Conservation (phyloP, 2,888 invertebrate species). For the Cephus nigrinus region DNA sequence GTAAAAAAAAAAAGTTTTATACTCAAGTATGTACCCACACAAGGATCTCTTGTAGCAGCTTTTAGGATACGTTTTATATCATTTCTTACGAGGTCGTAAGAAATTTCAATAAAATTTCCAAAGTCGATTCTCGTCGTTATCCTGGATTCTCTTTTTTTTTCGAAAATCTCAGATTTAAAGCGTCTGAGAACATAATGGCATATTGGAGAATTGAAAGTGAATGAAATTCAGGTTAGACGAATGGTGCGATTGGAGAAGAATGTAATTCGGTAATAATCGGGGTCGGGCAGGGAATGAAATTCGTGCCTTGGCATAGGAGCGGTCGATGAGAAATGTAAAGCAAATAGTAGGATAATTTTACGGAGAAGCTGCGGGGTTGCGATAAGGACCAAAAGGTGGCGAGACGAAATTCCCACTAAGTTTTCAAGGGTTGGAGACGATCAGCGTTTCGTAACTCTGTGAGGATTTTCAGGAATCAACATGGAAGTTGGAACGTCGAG, state of each 20-base stretch:
- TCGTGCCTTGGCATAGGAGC: conserved; percentile 14
- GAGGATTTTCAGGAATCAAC: not conserved
- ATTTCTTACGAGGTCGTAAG: not conserved
- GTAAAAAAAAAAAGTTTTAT: not conserved
- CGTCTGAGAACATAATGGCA: not conserved
- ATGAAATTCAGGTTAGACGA: not conserved
- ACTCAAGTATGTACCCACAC: not conserved
- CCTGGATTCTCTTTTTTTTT: not conserved
- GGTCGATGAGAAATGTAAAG: conserved; percentile 21
- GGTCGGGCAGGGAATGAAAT: not conserved
- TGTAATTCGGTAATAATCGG: not conserved
- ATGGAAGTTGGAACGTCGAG: not conserved
- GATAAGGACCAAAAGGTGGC: conserved; percentile 14
- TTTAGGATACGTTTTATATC: not conserved
- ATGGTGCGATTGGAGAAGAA: not conserved
- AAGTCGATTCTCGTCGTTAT: not conserved
- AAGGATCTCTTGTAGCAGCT: not conserved
- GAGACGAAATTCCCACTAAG: not conserved
- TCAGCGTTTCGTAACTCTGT: not conserved
- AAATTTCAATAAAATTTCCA: not conserved
- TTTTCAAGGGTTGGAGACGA: not conserved
- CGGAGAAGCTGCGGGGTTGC: conserved; percentile 14
- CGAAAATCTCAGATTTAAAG: not conserved
- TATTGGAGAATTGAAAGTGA: not conserved
- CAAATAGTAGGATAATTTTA: conserved; percentile 22